These are phyloP conservation scores for Acrobasis consociella DNA, from an alignment of 2,888 invertebrate species.

Conservation along the genomic window DNA sequence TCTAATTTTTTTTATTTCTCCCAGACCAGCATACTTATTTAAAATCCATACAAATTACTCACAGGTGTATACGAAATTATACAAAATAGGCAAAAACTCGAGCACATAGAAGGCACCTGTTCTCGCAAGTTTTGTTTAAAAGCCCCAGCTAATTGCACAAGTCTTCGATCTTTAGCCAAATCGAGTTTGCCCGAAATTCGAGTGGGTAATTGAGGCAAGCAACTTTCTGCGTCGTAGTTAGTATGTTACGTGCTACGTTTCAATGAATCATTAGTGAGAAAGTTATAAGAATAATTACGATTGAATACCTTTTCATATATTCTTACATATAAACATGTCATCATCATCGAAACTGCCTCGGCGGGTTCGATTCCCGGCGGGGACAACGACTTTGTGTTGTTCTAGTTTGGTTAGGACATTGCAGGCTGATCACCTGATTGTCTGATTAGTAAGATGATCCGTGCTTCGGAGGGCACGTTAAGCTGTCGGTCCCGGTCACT, in stretches of 20 bases:
- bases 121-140: constrained; percentile 35
- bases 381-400: too few species aligned
- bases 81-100: constrained; percentile 39
- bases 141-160: constrained; percentile 31
- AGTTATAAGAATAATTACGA: neutral
- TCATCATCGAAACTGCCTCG: too few species aligned
- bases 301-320: too few species aligned
- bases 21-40: neutral
- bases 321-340: too few species aligned
- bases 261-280: constrained; percentile 9
- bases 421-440: too few species aligned
- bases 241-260: constrained; percentile 5
- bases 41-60: constrained; percentile 6
- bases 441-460: too few species aligned
- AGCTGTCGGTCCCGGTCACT: too few species aligned
- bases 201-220: constrained; percentile 31
- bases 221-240: constrained; percentile 25
- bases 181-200: constrained; percentile 27
- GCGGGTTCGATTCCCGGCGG: too few species aligned
- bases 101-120: constrained; percentile 46
- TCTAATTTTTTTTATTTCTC: too few species aligned
- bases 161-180: constrained; percentile 31
- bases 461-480: too few species aligned
- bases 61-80: constrained; percentile 24
- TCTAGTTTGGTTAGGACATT: too few species aligned